Evolutionary conservation across 2,888 invertebrate species (phyloP).

Genomic region (Nomada ruficornis): DNA sequence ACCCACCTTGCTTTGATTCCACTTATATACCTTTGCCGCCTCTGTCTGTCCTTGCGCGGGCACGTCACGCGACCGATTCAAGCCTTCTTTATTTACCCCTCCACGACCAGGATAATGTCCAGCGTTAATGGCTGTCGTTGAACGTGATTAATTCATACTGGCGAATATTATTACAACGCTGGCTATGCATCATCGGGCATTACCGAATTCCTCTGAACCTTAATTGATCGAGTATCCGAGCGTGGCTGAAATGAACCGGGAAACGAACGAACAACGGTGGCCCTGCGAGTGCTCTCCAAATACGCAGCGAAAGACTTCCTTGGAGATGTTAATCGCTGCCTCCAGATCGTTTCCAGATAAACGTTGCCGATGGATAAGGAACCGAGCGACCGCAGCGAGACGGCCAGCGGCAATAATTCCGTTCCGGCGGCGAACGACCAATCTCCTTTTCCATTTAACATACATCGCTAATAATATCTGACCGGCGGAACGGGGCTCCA

Average conservation of each 20-base stretch:
- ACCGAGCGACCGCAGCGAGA: background rate
- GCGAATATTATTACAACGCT: background rate
- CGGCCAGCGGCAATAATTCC: slow-evolving; percentile 42
- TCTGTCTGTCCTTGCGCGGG: slow-evolving; percentile 12
- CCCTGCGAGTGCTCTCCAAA: background rate
- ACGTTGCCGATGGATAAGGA: slow-evolving; percentile 25
- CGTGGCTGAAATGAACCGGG: background rate
- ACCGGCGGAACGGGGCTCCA: slow-evolving; percentile 40
- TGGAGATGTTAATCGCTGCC: slow-evolving; percentile 9
- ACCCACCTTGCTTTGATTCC: slow-evolving; percentile 50
- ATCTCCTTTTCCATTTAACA: slow-evolving; percentile 59
- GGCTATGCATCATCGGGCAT: background rate
- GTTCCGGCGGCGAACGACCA: slow-evolving; percentile 46
- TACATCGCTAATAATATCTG: slow-evolving; percentile 56
- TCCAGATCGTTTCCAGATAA: slow-evolving; percentile 8
- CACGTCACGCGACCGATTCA: slow-evolving; percentile 9
- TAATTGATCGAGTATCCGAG: background rate
- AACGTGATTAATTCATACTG: slow-evolving; percentile 8
- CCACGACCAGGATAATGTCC: background rate
- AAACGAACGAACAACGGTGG: background rate
- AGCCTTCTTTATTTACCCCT: slow-evolving; percentile 24
- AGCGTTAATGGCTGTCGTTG: background rate
- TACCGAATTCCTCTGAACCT: background rate
- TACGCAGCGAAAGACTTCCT: background rate
- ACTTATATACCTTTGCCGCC: slow-evolving; percentile 20